Conservation (phyloP, 2,888 invertebrate genomes). For the Archips xylosteana region DNA sequence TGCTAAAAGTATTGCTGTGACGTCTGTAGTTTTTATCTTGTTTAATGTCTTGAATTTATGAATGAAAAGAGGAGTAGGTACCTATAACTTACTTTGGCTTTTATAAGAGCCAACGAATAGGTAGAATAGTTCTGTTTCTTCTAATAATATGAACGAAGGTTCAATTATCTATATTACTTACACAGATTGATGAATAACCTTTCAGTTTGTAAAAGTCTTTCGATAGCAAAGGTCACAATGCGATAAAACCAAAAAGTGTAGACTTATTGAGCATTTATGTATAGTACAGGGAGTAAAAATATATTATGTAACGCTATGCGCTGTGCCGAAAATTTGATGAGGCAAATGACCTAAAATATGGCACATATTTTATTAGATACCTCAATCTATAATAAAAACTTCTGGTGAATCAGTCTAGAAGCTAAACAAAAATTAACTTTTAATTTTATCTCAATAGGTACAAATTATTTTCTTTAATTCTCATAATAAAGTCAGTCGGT, state of each 20-base stretch:
- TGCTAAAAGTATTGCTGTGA: slow-evolving; percentile 28
- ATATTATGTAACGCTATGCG: neutral
- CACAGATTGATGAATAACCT: neutral
- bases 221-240: neutral
- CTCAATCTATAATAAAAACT: neutral
- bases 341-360: neutral
- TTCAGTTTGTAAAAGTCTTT: neutral
- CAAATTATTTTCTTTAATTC: slow-evolving; percentile 28
- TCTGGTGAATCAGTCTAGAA: slow-evolving; percentile 7
- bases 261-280: neutral
- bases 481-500: slow-evolving; percentile 35
- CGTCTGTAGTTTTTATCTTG: slow-evolving; percentile 30
- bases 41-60: slow-evolving; percentile 31
- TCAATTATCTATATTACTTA: neutral
- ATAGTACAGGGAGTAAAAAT: too few relatives aligned
- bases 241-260: neutral
- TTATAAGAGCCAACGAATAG: slow-evolving; percentile 9
- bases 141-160: neutral
- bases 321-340: neutral
- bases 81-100: slow-evolving; percentile 18
- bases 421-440: slow-evolving; percentile 2
- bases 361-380: neutral
- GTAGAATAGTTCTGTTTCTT: neutral
- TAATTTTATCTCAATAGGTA: slow-evolving; percentile 24
- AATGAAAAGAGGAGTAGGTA: slow-evolving; percentile 30